A percentile compares a stretch with the other conserved stretches of the same genome.
Evolutionary conservation across 1,140 invertebrate genomes (phyloP).

Genomic region (Drosophila ananassae): DNA sequence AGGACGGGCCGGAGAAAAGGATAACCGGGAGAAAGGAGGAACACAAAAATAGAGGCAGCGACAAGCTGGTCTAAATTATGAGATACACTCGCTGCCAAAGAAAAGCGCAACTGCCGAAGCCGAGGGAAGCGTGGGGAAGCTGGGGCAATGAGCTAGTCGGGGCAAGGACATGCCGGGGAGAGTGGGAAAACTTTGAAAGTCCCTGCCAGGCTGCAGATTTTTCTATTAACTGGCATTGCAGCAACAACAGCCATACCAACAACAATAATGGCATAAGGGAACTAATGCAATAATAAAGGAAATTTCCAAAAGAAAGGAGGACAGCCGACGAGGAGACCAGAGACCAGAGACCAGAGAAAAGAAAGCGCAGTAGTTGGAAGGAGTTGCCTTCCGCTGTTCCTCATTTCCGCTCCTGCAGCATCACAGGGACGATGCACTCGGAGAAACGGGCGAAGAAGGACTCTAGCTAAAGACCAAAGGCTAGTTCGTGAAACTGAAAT

Average conservation of each 20-base stretch:
- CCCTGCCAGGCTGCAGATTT: constrained; percentile 69
- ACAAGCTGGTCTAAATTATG: constrained; percentile 70
- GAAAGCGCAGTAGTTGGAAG: constrained; percentile 10
- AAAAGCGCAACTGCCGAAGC: constrained; percentile 36
- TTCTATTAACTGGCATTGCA: constrained; percentile 71
- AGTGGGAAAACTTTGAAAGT: constrained; percentile 55
- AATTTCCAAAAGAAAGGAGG: constrained; percentile 39
- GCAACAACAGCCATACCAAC: constrained; percentile 26
- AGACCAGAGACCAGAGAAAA: constrained; percentile 9
- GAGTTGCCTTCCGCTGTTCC: constrained; percentile 25
- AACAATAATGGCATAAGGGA: constrained; percentile 24
- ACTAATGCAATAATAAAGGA: constrained; percentile 70
- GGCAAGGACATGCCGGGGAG: background rate
- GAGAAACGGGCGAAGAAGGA: background rate
- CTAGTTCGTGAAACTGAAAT: too few species aligned
- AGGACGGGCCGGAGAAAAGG: background rate
- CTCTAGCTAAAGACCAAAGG: too few species aligned
- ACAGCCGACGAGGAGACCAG: background rate
- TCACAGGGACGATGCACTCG: constrained; percentile 12
- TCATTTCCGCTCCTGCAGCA: constrained; percentile 14
- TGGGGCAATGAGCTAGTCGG: background rate
- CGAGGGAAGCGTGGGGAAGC: background rate
- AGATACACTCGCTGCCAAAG: constrained; percentile 54
- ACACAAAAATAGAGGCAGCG: constrained; percentile 19
- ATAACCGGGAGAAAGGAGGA: background rate